Base-by-base conservation (phyloP, 2,797 vertebrate species). In the Enteromius paludinosus region DNA sequence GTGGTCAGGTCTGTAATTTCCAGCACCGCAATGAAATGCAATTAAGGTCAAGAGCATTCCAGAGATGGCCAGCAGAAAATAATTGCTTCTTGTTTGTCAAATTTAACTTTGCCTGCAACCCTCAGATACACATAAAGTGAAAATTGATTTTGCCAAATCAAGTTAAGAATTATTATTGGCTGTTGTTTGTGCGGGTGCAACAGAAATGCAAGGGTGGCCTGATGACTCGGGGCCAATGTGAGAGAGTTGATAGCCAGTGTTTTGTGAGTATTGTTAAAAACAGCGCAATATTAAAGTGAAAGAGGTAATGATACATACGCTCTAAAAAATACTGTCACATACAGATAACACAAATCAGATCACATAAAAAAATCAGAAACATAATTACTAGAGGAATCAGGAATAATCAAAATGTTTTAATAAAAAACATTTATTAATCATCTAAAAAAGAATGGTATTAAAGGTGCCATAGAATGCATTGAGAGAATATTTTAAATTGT, bases 81-180 rank as follows among this genome's bases (percentile, higher is more conserved):
- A 81, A 74, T 65, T 74, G 59, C 59, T 65, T 81, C 33, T 73
- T 81, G 79, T 74, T 74, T 74, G 79, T 81, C n/a, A 15, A 81
- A 74, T 81, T 81, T 65, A 70, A 78, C 74, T 78, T 83, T 72
- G 70, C 82, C 77, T 25, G 7, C 61, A 43, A 28, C 17, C 65
- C 76, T 83, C 28, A 66, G 68, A 61, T 76, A 81, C 59, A 52
- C 56, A 64, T 68, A 73, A 79, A 81, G 65, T 68, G 72, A 80
- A 87, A 83, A 83, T 41, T 68, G 66, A 71, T 80, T 78, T 66
- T 30, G 38, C 54, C 70, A 64, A 62, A 71, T 83, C 70, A 74
- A 52, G 64, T 83, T 61, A 56, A 73, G 73, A 61, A 81, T 85
- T 83, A 74, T 68, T 69, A 79, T 66, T 56, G 23, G 43, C 69